Conservation (phyloP, 2,113 vertebrate species). For the Cariama cristata region DNA sequence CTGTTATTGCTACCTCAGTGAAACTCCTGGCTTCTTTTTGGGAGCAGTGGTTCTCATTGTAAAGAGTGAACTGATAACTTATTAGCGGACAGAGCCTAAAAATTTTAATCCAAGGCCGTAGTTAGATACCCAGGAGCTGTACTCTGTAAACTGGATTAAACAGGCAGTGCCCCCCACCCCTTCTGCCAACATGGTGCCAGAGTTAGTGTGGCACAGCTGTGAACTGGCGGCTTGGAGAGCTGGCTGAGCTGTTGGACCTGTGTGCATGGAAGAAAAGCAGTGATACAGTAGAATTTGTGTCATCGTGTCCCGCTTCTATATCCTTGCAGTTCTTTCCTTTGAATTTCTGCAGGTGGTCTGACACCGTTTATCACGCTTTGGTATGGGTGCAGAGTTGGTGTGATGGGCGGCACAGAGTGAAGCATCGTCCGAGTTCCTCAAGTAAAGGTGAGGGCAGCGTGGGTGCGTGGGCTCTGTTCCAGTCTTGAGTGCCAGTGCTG, state of each 20-base stretch:
- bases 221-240: background rate
- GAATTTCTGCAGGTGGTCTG: background rate
- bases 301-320: fast-evolving
- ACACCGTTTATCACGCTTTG: background rate
- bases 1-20: background rate
- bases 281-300: background rate
- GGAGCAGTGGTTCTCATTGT: background rate
- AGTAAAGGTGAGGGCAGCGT: background rate
- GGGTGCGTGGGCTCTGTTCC: background rate
- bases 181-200: fast-evolving
- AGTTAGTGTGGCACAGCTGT: fast-evolving
- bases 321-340: background rate
- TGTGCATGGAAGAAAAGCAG: background rate
- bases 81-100: background rate
- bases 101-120: background rate
- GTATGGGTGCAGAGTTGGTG: fast-evolving
- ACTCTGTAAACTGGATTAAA: background rate
- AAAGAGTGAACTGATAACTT: background rate
- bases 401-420: background rate
- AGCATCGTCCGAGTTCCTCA: fast-evolving
- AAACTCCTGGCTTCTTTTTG: background rate
- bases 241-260: fast-evolving
- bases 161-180: background rate
- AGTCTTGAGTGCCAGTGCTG: background rate
- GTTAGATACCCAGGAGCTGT: background rate